Conservation (phyloP, 2,888 invertebrate genomes). For the Hypsopygia costalis region DNA sequence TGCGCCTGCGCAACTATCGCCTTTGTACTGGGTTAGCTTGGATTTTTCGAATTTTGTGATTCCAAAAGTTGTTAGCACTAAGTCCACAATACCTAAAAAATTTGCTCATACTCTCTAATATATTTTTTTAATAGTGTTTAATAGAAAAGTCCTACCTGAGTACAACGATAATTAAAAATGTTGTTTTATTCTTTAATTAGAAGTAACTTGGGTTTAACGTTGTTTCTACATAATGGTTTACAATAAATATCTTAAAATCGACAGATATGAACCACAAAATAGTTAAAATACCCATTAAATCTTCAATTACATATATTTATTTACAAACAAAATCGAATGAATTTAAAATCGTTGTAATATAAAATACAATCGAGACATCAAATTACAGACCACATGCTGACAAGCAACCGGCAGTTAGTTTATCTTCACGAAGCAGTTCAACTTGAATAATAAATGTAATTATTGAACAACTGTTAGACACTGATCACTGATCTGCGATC, state of each 20-base stretch:
- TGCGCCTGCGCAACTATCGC: constrained; percentile 43
- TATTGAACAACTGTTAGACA: constrained; percentile 10
- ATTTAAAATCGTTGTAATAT: constrained; percentile 6
- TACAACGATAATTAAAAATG: no score
- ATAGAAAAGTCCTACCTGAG: no score
- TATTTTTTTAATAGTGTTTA: no score
- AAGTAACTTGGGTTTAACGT: no score
- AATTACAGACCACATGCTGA: constrained; percentile 10
- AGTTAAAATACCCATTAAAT: constrained; percentile 13
- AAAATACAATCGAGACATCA: constrained; percentile 5
- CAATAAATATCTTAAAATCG: no score
- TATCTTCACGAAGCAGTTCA: constrained; percentile 3
- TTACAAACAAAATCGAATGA: constrained; percentile 10
- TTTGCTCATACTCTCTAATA: no score
- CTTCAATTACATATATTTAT: constrained; percentile 1
- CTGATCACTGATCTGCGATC: constrained; percentile 7
- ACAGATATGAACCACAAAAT: no score
- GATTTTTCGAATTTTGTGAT: constrained; percentile 11
- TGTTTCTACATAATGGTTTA: no score
- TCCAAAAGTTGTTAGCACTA: no score
- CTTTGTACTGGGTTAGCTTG: constrained; percentile 14
- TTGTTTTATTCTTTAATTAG: no score
- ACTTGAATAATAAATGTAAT: constrained; percentile 9
- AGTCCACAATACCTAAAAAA: no score
- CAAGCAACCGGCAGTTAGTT: constrained; percentile 10